Conservation (phyloP, 2,797 vertebrate genomes). For the Taenioides sp. region DNA sequence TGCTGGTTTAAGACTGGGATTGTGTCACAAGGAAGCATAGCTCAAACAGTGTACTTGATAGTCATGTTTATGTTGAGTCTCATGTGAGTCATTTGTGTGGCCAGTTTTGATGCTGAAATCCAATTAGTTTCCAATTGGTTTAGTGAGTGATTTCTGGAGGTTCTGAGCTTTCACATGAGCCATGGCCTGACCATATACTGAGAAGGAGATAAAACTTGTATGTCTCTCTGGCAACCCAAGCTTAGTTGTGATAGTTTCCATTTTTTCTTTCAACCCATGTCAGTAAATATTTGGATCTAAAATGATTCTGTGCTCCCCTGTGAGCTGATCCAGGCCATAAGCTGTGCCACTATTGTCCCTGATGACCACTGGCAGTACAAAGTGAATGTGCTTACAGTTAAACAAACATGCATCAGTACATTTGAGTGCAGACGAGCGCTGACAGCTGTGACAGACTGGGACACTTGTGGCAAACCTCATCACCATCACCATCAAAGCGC, state of each 20-base stretch:
- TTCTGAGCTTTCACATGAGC: too few species aligned
- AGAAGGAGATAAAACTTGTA: too few species aligned
- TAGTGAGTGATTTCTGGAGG: too few species aligned
- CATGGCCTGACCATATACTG: too few species aligned
- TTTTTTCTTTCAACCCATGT: not conserved
- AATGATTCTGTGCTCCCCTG: not conserved
- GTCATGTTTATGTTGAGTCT: too few species aligned
- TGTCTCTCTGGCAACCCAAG: too few species aligned
- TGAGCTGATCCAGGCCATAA: not conserved
- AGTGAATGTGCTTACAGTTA: conserved; percentile 6
- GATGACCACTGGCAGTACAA: not conserved
- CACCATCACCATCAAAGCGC: not conserved
- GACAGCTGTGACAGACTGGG: conserved; percentile 5
- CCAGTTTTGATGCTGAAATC: too few species aligned
- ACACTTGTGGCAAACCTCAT: conserved; percentile 5
- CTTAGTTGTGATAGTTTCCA: too few species aligned
- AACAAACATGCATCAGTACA: conserved; percentile 8
- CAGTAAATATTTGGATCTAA: not conserved
- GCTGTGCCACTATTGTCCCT: not conserved
- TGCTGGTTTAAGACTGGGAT: not conserved
- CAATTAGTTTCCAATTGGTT: too few species aligned
- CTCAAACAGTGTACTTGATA: not conserved
- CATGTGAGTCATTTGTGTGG: too few species aligned
- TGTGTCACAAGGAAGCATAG: not conserved
- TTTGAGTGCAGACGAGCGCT: not conserved